Evolutionary conservation across 2,888 invertebrate species (phyloP).

Genomic region (Marasmarcha lunaedactyla): DNA sequence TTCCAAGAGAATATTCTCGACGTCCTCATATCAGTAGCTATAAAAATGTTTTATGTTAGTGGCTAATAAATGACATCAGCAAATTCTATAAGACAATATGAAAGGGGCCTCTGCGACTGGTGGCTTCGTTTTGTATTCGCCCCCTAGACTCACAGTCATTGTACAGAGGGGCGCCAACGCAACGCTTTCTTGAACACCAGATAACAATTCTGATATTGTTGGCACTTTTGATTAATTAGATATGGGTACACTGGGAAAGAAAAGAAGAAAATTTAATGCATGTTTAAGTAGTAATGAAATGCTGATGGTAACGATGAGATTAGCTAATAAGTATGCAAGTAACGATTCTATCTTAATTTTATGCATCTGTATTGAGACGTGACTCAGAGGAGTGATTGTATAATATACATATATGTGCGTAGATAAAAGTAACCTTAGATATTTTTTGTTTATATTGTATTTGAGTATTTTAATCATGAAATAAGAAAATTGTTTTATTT

Average conservation of each 20-base stretch:
- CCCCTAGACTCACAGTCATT: slow-evolving; percentile 54
- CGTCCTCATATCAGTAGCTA: slow-evolving; percentile 56
- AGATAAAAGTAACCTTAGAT: no score
- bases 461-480: no score
- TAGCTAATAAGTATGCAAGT: no score
- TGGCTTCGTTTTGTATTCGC: slow-evolving; percentile 26
- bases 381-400: no score
- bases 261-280: no score
- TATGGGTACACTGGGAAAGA: no score
- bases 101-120: slow-evolving; percentile 54
- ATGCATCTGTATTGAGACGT: background rate
- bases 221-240: background rate
- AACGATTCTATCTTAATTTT: background rate
- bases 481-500: no score
- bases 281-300: no score
- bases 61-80: slow-evolving; percentile 71
- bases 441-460: no score
- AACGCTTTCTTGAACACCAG: slow-evolving; percentile 42
- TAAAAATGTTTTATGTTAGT: slow-evolving; percentile 70
- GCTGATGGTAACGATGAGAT: no score
- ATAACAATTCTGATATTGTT: slow-evolving; percentile 47
- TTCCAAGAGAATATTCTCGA: slow-evolving; percentile 43
- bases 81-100: slow-evolving; percentile 68
- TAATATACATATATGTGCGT: no score
- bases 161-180: slow-evolving; percentile 54